phyloP scores from a whole-genome alignment of 1,140 invertebrate genomes.

The Hydropsyche tenuis region DNA sequence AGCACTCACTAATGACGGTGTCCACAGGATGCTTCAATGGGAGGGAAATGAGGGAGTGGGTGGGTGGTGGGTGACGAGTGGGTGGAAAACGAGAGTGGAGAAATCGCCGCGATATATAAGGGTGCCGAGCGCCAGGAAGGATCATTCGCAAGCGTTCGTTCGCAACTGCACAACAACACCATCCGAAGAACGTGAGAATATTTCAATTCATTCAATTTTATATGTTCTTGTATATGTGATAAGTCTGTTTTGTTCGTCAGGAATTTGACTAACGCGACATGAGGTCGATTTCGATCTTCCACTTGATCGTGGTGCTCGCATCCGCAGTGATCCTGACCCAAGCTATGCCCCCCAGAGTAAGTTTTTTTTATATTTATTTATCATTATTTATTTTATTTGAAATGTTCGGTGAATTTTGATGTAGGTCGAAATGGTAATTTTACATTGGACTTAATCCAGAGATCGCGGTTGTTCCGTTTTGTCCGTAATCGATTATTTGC shows the following conservation, averaged over 20 bases:
- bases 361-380: constrained; percentile 14
- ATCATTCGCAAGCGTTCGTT: constrained; percentile 22
- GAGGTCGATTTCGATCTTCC: constrained; percentile 39
- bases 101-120: background rate
- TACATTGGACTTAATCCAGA: background rate
- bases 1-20: background rate
- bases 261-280: constrained; percentile 9
- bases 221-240: background rate
- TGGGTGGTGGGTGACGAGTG: background rate
- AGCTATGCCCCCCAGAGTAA: constrained; percentile 46
- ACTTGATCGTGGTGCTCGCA: constrained; percentile 35
- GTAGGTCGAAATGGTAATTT: too few relatives aligned
- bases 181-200: background rate
- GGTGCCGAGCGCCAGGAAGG: background rate
- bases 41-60: background rate
- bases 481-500: constrained; percentile 9
- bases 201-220: background rate
- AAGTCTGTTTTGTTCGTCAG: background rate
- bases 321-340: constrained; percentile 29
- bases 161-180: background rate
- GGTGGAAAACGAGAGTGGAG: background rate
- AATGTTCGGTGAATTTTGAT: too few relatives aligned
- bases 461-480: background rate
- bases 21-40: too few relatives aligned
- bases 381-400: background rate